Evolutionary conservation across 1,140 invertebrate genomes (phyloP).

Genomic region (Panagrolaimus sp.): DNA sequence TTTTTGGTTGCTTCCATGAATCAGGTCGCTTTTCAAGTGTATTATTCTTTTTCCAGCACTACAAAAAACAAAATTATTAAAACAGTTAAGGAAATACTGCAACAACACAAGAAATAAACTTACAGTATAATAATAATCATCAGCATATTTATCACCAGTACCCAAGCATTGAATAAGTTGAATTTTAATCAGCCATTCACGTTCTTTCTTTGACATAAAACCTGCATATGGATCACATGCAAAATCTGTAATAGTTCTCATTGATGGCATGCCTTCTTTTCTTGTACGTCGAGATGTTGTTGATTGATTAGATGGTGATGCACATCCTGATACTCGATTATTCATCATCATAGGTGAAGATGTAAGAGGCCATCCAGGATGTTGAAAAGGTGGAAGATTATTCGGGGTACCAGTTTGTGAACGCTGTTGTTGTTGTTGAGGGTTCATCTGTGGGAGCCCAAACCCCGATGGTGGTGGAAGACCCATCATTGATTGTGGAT

Average conservation of each 20-base stretch:
- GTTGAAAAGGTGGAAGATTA: not conserved
- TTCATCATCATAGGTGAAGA: not conserved
- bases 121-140: conserved; percentile 56
- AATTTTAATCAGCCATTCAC: conserved; percentile 57
- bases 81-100: too few relatives aligned
- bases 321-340: not conserved
- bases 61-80: conserved; percentile 25
- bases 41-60: conserved; percentile 49
- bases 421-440: too few relatives aligned
- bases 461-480: not conserved
- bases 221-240: conserved; percentile 57
- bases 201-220: conserved; percentile 55
- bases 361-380: not conserved
- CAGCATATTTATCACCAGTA: conserved; percentile 47
- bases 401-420: conserved; percentile 1
- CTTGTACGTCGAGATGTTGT: not conserved
- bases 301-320: conserved; percentile 12
- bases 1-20: conserved; percentile 24
- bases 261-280: conserved; percentile 34
- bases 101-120: too few relatives aligned
- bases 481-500: too few relatives aligned
- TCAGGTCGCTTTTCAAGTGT: conserved; percentile 35
- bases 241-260: conserved; percentile 47
- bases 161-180: conserved; percentile 54
- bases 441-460: not conserved